Evolutionary conservation across 2,888 invertebrate species (phyloP), one percentile per base, ranked within the genome.

Genomic region (Neuroscelio doddi): DNA sequence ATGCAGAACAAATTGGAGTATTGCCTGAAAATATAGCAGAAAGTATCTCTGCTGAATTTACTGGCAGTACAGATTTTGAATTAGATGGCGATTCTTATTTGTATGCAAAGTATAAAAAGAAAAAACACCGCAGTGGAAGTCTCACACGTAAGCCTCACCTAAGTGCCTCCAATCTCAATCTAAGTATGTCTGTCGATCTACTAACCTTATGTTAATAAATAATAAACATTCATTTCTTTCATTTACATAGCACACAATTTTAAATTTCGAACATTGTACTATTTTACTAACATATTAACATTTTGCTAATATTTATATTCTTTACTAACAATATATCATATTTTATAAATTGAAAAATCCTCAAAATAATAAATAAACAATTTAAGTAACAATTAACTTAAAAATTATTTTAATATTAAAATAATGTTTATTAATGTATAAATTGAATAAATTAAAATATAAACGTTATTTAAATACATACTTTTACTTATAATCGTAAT

Each of bases 71-170:
- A 0, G 81, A 81, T 14, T 76, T 74, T 42, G 81, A 82, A 46
- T 69, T 83, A 36, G 75, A 83, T 62, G 51, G 71, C 15, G 79
- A 81, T 55, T 66, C 71, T 12, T 68, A 70, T 10, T 66, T 71
- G 27, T 75, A 72, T 41, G 56, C 66, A 29, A 81, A 86, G 64
- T 86, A 87, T 57, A 89, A 89, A 72, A 88, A 87, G 78, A 90
- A 91, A 80, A 94, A 93, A 84, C 93, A 94, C 84, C 88, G 94
- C 78, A 88, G 95, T 88, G 94, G 94, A 73, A 95, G 95, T 73
- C 87, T 95, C 70, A 94, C 94, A 85, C 89, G 95, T 93, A 88
- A 88, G 87, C 73, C 73, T 68, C 74, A 76, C 61, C 71, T 74
- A 74, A 77, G 72, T 75, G 72, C 71, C 67, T 71, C 74, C 59